Evolutionary conservation across 2,797 vertebrate genomes (phyloP), one percentile per base, ranked within the genome.

Genomic region (Bothrops alternatus): DNA sequence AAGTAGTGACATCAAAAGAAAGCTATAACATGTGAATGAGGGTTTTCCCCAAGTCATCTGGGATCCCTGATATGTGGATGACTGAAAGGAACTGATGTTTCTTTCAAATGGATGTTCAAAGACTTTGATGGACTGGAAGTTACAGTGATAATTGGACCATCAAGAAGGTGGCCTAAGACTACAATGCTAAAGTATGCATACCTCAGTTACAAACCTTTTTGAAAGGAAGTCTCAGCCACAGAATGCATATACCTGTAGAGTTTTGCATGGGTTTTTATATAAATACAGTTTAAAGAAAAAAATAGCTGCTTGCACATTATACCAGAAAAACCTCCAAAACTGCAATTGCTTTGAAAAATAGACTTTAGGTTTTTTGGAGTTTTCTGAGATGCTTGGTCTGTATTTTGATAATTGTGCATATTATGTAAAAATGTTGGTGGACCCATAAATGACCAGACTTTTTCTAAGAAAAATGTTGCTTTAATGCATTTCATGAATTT

Each of bases 371-470:
- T 99, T 99, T 99, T 99, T 98, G 99, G 99, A 99, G 98, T 99
- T 99, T 99, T 99, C 99, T 99, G 99, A 99, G 98, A 99, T 99
- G 98, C 99, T 99, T 99, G 99, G 99, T 99, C 99, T 99, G 99
- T 99, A 99, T 99, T 99, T 99, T 99, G 99, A 99, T 99, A 99
- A 99, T 99, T 99, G 99, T 99, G 99, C 99, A 99, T 99, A 99
- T 99, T 99, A 99, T 99, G 99, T 99, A 99, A 98, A 99, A 98
- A 99, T 98, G 98, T 99, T 98, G 99, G 99, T 99, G 99, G 99
- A 99, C 98, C 99, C 99, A 99, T 99, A 99, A 99, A 98, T 99
- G 98, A 99, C 98, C 99, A 99, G 99, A 99, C 99, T 98, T 98
- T 99, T 99, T 99, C 99, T 99, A 98, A 98, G 98, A 98, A 98